A percentile compares a stretch with the other conserved stretches of the same genome.
Evolutionary conservation across 1,140 invertebrate genomes (phyloP).

Genomic region (Drosophila pseudoananassae): DNA sequence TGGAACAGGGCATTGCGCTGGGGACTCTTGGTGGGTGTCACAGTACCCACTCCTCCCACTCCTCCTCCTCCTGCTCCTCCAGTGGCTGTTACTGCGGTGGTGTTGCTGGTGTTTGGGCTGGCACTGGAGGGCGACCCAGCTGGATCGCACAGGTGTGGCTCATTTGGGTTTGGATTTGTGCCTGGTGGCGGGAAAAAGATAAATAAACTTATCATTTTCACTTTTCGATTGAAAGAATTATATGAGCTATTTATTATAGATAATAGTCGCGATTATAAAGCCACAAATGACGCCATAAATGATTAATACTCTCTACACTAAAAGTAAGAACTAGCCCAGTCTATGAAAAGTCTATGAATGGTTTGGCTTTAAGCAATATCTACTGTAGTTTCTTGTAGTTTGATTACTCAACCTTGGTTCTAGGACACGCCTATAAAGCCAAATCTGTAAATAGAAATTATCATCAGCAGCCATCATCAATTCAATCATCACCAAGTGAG

Average conservation of each 20-base stretch:
- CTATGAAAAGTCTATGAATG: too few species aligned
- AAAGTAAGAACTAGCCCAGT: background rate
- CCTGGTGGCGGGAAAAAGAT: constrained; percentile 41
- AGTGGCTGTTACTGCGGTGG: background rate
- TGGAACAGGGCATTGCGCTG: constrained; percentile 63
- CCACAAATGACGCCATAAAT: constrained; percentile 18
- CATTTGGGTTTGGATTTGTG: constrained; percentile 80
- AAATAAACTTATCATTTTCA: constrained; percentile 27
- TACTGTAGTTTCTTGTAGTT: constrained; percentile 27
- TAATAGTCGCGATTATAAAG: constrained; percentile 19
- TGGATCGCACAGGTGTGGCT: constrained; percentile 70
- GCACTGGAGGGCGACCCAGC: constrained; percentile 50
- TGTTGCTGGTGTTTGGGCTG: constrained; percentile 38
- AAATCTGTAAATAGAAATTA: constrained; percentile 80
- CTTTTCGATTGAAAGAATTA: constrained; percentile 32
- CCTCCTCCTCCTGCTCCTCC: constrained; percentile 5
- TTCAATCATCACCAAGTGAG: constrained; percentile 53
- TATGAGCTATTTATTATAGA: constrained; percentile 38
- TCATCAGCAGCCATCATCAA: constrained; percentile 63
- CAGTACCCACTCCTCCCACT: constrained; percentile 19
- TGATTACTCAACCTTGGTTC: constrained; percentile 64
- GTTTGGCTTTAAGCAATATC: constrained; percentile 14
- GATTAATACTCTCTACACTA: constrained; percentile 26
- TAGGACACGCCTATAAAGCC: constrained; percentile 70
- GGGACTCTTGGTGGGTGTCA: constrained; percentile 67